phyloP scores from a whole-genome alignment of 2,797 vertebrate species.

The Harpagifer antarcticus region DNA sequence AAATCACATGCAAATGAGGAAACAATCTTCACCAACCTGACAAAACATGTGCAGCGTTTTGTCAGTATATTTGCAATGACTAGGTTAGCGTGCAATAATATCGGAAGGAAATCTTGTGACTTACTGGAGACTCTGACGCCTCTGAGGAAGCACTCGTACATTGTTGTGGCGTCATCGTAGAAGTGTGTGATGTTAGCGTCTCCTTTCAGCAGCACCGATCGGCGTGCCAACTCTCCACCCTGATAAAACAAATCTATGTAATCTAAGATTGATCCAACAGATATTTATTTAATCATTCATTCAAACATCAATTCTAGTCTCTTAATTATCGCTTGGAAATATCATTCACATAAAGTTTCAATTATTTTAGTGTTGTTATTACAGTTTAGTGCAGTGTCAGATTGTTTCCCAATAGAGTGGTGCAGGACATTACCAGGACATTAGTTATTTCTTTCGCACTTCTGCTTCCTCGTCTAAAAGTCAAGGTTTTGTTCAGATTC shows the following conservation, averaged over 20 bases:
- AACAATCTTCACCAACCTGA: too few species aligned
- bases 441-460: too few species aligned
- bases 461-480: too few species aligned
- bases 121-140: constrained; percentile 91
- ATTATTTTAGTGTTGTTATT: too few species aligned
- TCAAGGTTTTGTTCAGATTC: too few species aligned
- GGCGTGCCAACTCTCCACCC: constrained; percentile 86
- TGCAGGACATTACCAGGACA: too few species aligned
- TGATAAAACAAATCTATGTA: constrained; percentile 50
- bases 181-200: constrained; percentile 76
- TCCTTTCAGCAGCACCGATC: constrained; percentile 78
- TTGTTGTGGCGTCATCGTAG: constrained; percentile 90
- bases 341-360: background rate
- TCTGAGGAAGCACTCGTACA: constrained; percentile 91
- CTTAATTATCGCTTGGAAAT: background rate
- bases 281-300: background rate
- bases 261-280: fast-evolving
- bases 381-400: background rate
- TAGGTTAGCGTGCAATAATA: too few species aligned
- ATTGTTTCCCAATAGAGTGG: too few species aligned
- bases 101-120: constrained; percentile 51
- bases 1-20: too few species aligned
- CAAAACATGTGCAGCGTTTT: too few species aligned
- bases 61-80: too few species aligned
- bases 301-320: background rate